A percentile compares a stretch with the other conserved stretches of the same genome.
These are phyloP conservation scores for Mionectes olivaceus DNA, from an alignment of 2,797 vertebrate genomes.

Conservation along the genomic window DNA sequence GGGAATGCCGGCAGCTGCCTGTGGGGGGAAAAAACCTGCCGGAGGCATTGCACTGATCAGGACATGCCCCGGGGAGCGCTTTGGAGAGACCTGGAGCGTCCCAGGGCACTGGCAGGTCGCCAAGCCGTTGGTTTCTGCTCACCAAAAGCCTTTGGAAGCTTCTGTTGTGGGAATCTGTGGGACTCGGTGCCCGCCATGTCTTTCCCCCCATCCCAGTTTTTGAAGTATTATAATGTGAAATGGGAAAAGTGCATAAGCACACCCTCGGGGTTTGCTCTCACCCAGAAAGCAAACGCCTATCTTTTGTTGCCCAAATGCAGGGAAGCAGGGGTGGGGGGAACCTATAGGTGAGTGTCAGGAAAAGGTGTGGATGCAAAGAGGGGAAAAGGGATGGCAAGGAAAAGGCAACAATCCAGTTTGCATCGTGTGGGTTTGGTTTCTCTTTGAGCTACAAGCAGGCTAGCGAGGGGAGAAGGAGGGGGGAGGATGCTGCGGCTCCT, in stretches of 20 bases:
- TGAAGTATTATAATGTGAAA: background rate
- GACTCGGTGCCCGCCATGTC: fast-evolving
- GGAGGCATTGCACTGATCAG: too few relatives aligned
- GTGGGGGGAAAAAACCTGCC: background rate
- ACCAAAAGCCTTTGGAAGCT: background rate
- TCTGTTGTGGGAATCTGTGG: fast-evolving
- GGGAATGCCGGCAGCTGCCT: background rate
- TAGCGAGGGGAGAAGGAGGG: fast-evolving
- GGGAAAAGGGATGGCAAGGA: background rate
- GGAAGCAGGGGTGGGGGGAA: fast-evolving
- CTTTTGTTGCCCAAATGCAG: background rate
- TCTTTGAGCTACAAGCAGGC: background rate
- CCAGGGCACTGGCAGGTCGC: fast-evolving
- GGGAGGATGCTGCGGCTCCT: background rate
- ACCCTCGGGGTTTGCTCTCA: background rate
- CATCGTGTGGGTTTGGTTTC: fast-evolving
- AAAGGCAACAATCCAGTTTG: background rate
- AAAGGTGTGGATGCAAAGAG: background rate
- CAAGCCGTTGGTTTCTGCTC: background rate
- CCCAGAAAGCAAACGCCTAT: background rate
- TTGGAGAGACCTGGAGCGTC: background rate
- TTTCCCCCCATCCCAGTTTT: fast-evolving
- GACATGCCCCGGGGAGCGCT: background rate
- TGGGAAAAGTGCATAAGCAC: background rate
- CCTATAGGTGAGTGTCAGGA: background rate